phyloP scores from a whole-genome alignment of 2,888 invertebrate species.

The Tachina fera region DNA sequence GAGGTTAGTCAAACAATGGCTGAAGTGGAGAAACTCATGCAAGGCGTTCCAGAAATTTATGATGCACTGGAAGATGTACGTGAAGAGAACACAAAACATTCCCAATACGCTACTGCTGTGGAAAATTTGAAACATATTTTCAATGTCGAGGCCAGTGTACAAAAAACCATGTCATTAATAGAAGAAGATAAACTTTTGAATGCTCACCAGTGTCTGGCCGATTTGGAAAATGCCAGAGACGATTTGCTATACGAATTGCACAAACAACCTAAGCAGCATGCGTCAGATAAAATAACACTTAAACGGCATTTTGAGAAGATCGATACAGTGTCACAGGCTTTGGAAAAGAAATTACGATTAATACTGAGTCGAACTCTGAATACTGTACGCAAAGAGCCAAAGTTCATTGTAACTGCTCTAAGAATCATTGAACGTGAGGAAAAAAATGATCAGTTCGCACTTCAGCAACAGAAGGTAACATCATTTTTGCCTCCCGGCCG shows the following conservation, averaged over 20 bases:
- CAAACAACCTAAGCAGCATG: conserved; percentile 94
- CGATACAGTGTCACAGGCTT: conserved; percentile 92
- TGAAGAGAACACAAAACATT: conserved; percentile 96
- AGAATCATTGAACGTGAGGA: conserved; percentile 99
- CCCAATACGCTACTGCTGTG: conserved; percentile 98
- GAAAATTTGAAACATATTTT: conserved; percentile 99
- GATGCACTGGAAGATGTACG: conserved; percentile 92
- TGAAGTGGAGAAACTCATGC: conserved; percentile 89
- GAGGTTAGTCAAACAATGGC: conserved; percentile 89
- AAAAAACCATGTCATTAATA: conserved; percentile 96
- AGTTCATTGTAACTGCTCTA: conserved; percentile 96
- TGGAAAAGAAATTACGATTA: conserved; percentile 96
- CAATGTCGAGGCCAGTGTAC: conserved; percentile 97
- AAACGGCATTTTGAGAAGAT: conserved; percentile 98
- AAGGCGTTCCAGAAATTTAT: conserved; percentile 90
- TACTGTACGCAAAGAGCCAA: conserved; percentile 96
- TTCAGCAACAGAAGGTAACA: conserved; percentile 86
- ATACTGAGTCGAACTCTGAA: conserved; percentile 95
- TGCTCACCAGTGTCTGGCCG: conserved; percentile 96
- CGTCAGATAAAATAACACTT: conserved; percentile 93
- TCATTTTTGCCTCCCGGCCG: conserved; percentile 97
- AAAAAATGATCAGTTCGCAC: conserved; percentile 94
- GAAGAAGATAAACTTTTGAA: conserved; percentile 96
- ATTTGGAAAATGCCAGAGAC: conserved; percentile 98
- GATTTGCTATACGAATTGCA: conserved; percentile 97